These are phyloP conservation scores for Pantala flavescens DNA, from an alignment of 1,140 invertebrate genomes.

Conservation along the genomic window DNA sequence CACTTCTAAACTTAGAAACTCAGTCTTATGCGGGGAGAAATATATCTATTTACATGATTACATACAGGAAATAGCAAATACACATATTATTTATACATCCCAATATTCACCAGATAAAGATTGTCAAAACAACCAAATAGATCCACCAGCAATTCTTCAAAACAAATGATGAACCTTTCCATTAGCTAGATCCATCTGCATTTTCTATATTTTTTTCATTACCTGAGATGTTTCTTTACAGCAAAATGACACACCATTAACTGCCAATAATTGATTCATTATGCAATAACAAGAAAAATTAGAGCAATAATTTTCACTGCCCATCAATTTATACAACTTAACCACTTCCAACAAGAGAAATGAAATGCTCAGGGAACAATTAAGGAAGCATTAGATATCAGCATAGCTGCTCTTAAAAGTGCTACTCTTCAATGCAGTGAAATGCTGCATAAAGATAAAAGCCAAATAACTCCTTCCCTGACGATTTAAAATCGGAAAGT, in stretches of 20 bases:
- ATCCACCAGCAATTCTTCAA: too few species aligned
- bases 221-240: background rate
- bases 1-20: background rate
- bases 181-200: too few species aligned
- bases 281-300: constrained; percentile 1
- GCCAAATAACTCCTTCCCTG: background rate
- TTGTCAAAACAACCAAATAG: too few species aligned
- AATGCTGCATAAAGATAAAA: background rate
- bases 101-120: too few species aligned
- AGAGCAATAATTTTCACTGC: background rate
- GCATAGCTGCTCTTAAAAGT: background rate
- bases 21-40: background rate
- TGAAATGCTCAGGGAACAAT: background rate
- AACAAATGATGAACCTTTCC: too few species aligned
- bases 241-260: background rate
- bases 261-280: background rate
- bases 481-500: background rate
- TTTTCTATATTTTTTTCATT: background rate
- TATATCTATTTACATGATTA: background rate
- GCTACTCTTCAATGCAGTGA: background rate
- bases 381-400: background rate
- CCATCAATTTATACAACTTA: background rate
- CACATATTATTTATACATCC: background rate
- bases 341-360: background rate
- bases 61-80: background rate